A percentile compares a stretch with the other conserved stretches of the same genome.
Conservation (phyloP, 2,888 invertebrate genomes). For the Acleris literana region DNA sequence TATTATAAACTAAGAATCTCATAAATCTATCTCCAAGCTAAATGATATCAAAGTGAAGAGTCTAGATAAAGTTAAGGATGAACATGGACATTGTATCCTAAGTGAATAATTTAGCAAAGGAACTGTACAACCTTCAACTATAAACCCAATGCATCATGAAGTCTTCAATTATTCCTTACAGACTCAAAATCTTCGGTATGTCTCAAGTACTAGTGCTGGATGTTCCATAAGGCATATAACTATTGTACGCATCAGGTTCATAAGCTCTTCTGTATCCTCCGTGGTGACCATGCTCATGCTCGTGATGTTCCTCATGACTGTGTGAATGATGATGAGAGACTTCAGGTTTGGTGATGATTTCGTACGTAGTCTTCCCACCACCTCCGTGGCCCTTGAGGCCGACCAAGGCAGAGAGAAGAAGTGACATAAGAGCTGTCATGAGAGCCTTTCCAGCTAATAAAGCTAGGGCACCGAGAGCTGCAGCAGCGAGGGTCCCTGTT, state of each 20-base stretch:
- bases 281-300: slow-evolving; percentile 80
- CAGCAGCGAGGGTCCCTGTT: slow-evolving; percentile 86
- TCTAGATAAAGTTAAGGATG: not conserved
- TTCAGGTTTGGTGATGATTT: slow-evolving; percentile 92
- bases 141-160: too few relatives aligned
- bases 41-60: not conserved
- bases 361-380: slow-evolving; percentile 90
- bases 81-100: too few relatives aligned
- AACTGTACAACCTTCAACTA: too few relatives aligned
- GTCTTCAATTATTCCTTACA: not conserved
- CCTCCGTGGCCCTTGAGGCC: slow-evolving; percentile 89
- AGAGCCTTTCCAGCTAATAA: slow-evolving; percentile 92
- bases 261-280: slow-evolving; percentile 83
- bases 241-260: slow-evolving; percentile 69
- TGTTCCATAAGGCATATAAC: slow-evolving; percentile 73
- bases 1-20: slow-evolving; percentile 43
- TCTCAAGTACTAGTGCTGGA: slow-evolving; percentile 42
- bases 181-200: not conserved
- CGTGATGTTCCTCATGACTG: slow-evolving; percentile 86
- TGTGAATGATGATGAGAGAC: slow-evolving; percentile 88
- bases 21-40: not conserved
- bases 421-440: slow-evolving; percentile 91
- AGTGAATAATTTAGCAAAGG: too few relatives aligned
- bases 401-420: slow-evolving; percentile 89
- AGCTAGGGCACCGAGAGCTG: slow-evolving; percentile 89